Base-by-base conservation (phyloP, 2,888 invertebrate species). In the Cosmia trapezina region DNA sequence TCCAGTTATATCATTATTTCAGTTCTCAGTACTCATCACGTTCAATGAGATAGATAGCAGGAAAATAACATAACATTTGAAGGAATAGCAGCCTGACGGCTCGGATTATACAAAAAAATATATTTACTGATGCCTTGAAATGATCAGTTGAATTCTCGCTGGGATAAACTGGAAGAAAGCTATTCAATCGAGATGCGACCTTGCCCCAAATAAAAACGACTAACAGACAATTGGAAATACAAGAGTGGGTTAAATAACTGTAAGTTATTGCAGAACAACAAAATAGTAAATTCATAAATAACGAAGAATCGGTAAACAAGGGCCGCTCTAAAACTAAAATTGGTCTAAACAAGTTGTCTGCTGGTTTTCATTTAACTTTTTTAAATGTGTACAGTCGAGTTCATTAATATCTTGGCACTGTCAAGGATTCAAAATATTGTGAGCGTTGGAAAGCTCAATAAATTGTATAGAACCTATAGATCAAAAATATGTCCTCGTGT, bases 221-320 rank as follows among this genome's bases (percentile, higher is more conserved):
- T 9, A 47, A 47, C 14, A 68, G 28, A 28, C 62, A 33, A 28
- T 63, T 49, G 37, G 22, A 41, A 9, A 41, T 0, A 64, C 11
- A 51, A 11, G 1, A 28, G 19, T 37, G 19, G 9, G 49, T 63
- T 49, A 63, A 51, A 60, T 60, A 59, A 22, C 37, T 19, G 22
- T 41, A 14, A 68, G 41, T 68, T 49, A 62, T 62, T 28, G 19
- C 5, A 49, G 1, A 62, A 63, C 22, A 62, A 62, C 63, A 67
- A 12, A 41, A 37, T 47, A 47, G 17, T 37, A 61, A 47, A 33
- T 33, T 45, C 17, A 61, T 67, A 67, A 61, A 61, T 47, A 45
- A 61, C 61, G 33, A 22, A 37, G 47, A 19, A 67, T 22, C 22
- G 17, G 37, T 47, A 67, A 67, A 67, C 67, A 61, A 61, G 33